phyloP scores from a whole-genome alignment of 2,797 vertebrate genomes.

The Ptychadena robeensis region DNA sequence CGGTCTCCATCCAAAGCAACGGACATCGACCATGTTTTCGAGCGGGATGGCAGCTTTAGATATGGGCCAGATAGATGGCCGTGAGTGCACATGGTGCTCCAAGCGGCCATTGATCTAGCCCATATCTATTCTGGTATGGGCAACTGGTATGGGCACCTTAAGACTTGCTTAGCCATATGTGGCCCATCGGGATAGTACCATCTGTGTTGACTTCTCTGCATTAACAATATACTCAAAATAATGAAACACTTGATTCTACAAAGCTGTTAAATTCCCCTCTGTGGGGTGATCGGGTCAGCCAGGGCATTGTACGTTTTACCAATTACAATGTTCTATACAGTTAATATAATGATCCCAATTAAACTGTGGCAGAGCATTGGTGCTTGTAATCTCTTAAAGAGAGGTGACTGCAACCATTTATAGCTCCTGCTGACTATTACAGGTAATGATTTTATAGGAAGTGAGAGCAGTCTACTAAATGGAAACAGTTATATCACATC shows the following conservation, averaged over 20 bases:
- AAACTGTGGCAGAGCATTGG: slow-evolving; percentile 6
- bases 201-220: neutral
- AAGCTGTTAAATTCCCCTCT: neutral
- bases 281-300: neutral
- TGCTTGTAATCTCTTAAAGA: slow-evolving; percentile 3
- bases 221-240: neutral
- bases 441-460: slow-evolving; percentile 24
- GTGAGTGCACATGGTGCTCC: too few species aligned
- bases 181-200: neutral
- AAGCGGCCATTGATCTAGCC: too few species aligned
- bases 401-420: slow-evolving; percentile 8
- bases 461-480: slow-evolving; percentile 27
- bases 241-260: neutral
- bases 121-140: too few species aligned
- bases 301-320: neutral
- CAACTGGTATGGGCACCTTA: too few species aligned
- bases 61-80: too few species aligned
- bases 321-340: neutral
- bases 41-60: too few species aligned
- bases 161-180: too few species aligned
- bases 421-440: slow-evolving; percentile 5
- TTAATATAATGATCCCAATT: neutral
- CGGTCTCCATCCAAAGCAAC: too few species aligned
- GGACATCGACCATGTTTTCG: too few species aligned
- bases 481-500: slow-evolving; percentile 23